Base-by-base conservation (phyloP, 2,888 invertebrate genomes). In the Tuta absoluta region DNA sequence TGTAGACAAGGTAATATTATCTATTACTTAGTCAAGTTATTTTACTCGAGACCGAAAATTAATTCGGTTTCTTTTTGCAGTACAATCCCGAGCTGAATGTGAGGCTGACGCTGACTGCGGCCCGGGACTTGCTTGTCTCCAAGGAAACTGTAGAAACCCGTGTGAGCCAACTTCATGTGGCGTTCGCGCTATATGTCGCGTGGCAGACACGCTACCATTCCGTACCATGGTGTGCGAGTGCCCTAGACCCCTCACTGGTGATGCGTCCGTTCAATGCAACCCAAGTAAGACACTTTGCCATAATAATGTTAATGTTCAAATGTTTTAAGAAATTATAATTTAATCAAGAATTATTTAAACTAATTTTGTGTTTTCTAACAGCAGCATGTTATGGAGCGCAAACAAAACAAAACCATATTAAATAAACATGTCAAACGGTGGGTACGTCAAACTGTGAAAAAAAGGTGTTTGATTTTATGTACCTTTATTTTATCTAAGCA, bases 191-290 rank as follows among this genome's bases (percentile, higher is more conserved):
- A 93, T 95, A 71, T 98, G 98, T 80, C 93, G 95, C 10, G 97
- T 98, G 11, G 95, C 97, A 24, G 96, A 97, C 77, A 96, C 97
- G 0, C 86, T 97, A 69, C 98, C 98, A 7, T 93, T 97, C 86
- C 93, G 97, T 72, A 97, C 97, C 8, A 96, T 98, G 94, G 94
- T 96, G 66, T 98, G 98, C 82, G 94, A 96, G 78, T 98, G 98
- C 80, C 93, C 95, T 68, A 94, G 94, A 66, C 97, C 97, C 68
- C 95, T 94, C 75, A 93, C 95, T 72, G 98, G 98, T 71, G 97
- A 98, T 84, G 97, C 98, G 11, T 96, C 97, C 72, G 93, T 95
- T 68, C 95, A 96, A 84, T 98, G 98, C 83, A 93, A 93, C 79
- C 93, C 93, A 91, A 95, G 97, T 97, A 93, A 92, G 91, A 83